These are phyloP conservation scores for Leptinotarsa haldemani DNA, from an alignment of 2,888 invertebrate genomes.

Conservation along the genomic window DNA sequence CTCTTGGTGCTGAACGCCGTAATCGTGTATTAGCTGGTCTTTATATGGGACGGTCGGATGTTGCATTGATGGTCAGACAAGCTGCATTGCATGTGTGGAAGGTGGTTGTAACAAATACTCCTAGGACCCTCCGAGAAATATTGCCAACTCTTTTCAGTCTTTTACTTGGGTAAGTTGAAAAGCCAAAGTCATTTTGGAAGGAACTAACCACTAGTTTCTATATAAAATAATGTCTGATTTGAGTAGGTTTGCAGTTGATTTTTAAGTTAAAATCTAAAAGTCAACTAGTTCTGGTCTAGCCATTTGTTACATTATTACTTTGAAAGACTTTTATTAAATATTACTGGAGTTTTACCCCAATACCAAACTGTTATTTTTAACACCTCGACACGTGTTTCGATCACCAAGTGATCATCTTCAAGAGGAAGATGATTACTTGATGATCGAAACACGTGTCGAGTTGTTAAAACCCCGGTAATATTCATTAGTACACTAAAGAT, in stretches of 20 bases:
- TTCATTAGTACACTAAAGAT: no score
- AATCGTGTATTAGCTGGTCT: slow-evolving; percentile 94
- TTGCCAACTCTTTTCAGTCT: slow-evolving; percentile 93
- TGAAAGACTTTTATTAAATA: slow-evolving; percentile 41
- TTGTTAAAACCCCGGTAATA: no score
- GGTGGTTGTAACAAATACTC: slow-evolving; percentile 98
- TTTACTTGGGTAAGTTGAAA: slow-evolving; percentile 71
- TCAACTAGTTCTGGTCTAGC: no score
- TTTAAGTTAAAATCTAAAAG: no score
- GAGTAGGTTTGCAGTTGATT: no score
- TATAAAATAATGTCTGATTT: neutral
- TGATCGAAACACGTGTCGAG: no score
- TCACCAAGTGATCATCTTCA: no score
- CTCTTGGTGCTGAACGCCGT: slow-evolving; percentile 85
- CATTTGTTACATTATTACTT: slow-evolving; percentile 19
- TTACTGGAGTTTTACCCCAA: no score
- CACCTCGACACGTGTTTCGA: no score
- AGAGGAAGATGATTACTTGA: no score
- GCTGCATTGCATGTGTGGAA: slow-evolving; percentile 99
- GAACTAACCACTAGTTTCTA: neutral
- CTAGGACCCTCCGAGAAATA: slow-evolving; percentile 95
- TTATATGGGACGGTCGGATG: slow-evolving; percentile 98
- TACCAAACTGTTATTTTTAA: no score
- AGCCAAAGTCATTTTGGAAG: neutral
- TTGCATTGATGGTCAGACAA: slow-evolving; percentile 93